A percentile compares a stretch with the other conserved stretches of the same genome.
Evolutionary conservation across 2,888 invertebrate genomes (phyloP).

Genomic region (Cantharis flavilabris): DNA sequence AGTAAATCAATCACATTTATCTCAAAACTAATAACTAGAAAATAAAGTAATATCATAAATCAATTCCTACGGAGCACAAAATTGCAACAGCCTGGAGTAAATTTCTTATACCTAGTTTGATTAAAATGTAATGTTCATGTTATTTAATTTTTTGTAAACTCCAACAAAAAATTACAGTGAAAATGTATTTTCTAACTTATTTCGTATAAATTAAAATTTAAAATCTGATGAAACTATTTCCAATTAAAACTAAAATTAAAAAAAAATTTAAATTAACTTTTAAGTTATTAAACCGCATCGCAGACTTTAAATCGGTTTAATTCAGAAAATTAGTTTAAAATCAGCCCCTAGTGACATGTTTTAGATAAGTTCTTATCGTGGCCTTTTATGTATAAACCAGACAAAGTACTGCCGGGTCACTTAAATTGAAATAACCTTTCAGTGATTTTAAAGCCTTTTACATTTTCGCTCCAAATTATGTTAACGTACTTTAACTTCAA

Average conservation of each 20-base stretch:
- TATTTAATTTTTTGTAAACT: neutral
- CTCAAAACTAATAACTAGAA: neutral
- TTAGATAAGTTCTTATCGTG: neutral
- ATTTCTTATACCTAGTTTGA: neutral
- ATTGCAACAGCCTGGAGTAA: neutral
- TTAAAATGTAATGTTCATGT: neutral
- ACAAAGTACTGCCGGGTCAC: neutral
- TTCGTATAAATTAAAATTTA: no score
- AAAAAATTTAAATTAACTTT: neutral
- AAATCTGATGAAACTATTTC: neutral
- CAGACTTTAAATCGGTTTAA: neutral
- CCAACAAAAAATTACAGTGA: neutral
- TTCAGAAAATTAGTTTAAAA: neutral
- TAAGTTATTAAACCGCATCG: neutral
- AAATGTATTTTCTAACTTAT: neutral
- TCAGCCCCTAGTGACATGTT: neutral
- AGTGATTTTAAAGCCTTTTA: neutral
- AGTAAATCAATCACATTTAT: neutral
- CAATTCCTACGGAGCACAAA: neutral
- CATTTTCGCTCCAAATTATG: neutral
- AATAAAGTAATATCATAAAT: neutral
- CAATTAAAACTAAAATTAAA: neutral
- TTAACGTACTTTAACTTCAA: neutral
- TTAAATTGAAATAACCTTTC: neutral
- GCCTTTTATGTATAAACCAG: neutral